phyloP scores from a whole-genome alignment of 2,797 vertebrate genomes.

The Myotis planiceps region DNA sequence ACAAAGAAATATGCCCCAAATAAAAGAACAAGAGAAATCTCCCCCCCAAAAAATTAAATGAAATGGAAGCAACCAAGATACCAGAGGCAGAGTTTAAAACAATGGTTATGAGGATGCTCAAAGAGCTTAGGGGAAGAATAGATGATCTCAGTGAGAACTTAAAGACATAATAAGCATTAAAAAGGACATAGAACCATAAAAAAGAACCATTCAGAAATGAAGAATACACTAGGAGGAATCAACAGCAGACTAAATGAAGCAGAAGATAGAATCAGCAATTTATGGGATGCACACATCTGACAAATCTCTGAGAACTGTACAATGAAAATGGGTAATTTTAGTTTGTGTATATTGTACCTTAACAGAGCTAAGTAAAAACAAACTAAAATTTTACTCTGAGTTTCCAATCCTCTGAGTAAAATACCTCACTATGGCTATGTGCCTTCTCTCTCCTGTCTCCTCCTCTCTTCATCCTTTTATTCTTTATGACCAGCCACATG shows the following conservation, averaged over 20 bases:
- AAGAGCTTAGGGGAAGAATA: background rate
- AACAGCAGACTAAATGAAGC: background rate
- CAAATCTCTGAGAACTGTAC: background rate
- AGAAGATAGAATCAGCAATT: background rate
- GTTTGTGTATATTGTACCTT: background rate
- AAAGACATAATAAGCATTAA: background rate
- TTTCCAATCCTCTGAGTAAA: background rate
- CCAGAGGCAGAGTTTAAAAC: background rate
- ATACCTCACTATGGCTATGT: background rate
- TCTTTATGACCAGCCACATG: background rate
- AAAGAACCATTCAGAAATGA: background rate
- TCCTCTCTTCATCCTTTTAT: no score
- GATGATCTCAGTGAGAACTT: background rate
- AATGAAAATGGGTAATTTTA: background rate
- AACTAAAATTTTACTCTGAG: background rate
- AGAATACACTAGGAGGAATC: background rate
- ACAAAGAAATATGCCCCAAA: background rate
- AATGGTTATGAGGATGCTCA: background rate
- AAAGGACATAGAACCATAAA: background rate
- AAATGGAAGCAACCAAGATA: background rate
- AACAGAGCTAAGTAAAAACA: slow-evolving; percentile 18
- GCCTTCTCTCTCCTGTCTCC: background rate
- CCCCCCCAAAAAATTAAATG: background rate
- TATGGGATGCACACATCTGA: background rate
- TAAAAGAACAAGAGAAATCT: background rate